A percentile compares a stretch with the other conserved stretches of the same genome.
These are phyloP conservation scores for Andrena fulva DNA, from an alignment of 2,888 invertebrate species.

Conservation along the genomic window DNA sequence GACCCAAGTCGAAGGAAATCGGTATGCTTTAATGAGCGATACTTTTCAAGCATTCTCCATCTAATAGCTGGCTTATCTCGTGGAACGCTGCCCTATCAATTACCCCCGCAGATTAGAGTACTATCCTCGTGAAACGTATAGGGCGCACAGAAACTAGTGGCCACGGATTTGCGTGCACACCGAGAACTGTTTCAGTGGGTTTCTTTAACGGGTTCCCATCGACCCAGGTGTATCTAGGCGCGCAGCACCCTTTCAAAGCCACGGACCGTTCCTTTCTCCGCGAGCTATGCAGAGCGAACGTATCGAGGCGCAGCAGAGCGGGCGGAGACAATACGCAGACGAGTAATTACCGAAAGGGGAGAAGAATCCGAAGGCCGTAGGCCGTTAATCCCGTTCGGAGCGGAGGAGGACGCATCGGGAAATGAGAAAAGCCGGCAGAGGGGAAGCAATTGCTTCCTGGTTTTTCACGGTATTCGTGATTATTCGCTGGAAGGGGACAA, in stretches of 20 bases:
- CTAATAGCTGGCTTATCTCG: background rate
- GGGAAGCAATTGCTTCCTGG: constrained; percentile 49
- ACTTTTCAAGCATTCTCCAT: background rate
- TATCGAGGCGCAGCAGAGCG: background rate
- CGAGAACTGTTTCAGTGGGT: too few species aligned
- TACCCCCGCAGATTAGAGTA: too few species aligned
- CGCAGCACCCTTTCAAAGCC: background rate
- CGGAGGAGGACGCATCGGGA: constrained; percentile 23
- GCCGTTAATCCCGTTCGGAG: constrained; percentile 26
- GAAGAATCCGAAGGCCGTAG: constrained; percentile 21
- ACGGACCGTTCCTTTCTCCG: background rate
- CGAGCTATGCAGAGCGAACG: background rate
- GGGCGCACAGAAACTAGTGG: too few species aligned
- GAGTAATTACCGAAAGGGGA: constrained; percentile 1
- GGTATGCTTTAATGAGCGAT: background rate
- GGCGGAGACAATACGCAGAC: background rate
- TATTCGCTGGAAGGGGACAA: constrained; percentile 64
- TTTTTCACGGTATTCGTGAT: constrained; percentile 64
- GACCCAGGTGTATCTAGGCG: too few species aligned
- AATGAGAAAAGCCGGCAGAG: constrained; percentile 29
- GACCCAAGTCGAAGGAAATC: background rate
- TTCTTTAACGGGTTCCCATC: too few species aligned
- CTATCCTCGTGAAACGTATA: too few species aligned
- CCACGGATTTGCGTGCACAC: too few species aligned
- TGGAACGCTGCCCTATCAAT: background rate